Conservation (phyloP, 2,113 vertebrate species). For the Lasiurus cinereus region DNA sequence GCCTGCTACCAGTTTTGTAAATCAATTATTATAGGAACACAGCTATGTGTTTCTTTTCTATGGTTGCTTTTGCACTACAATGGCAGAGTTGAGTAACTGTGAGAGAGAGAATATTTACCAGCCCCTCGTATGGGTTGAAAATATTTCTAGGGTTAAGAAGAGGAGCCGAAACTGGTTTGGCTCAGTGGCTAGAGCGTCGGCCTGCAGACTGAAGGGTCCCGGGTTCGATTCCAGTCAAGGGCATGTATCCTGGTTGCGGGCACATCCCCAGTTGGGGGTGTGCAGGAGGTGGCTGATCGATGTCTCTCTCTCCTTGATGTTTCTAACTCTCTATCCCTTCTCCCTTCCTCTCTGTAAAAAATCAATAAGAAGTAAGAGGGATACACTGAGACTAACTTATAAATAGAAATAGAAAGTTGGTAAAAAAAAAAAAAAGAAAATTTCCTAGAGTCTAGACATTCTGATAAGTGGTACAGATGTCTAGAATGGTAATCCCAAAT, state of each 20-base stretch:
- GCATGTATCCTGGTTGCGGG: too few relatives aligned
- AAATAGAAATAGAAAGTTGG: slow-evolving; percentile 33
- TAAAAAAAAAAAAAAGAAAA: neutral
- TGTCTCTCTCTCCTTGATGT: too few relatives aligned
- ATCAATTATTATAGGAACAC: neutral
- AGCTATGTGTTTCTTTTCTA: neutral
- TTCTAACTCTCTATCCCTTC: too few relatives aligned
- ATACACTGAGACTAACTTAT: neutral
- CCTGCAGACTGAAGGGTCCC: too few relatives aligned
- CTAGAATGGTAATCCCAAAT: neutral
- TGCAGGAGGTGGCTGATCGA: too few relatives aligned
- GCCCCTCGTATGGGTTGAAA: neutral
- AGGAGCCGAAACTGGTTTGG: too few relatives aligned
- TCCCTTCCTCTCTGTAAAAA: too few relatives aligned
- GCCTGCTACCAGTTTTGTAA: neutral
- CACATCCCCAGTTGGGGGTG: too few relatives aligned
- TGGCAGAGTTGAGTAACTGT: neutral
- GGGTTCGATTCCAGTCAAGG: too few relatives aligned
- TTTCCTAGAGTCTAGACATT: neutral
- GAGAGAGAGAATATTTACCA: neutral
- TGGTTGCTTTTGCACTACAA: neutral
- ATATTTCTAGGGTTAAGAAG: slow-evolving; percentile 8
- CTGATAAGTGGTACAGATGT: neutral
- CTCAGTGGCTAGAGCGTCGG: too few relatives aligned
- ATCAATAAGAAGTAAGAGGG: neutral